Base-by-base conservation (phyloP, 2,888 invertebrate genomes). In the Beris chalybata region DNA sequence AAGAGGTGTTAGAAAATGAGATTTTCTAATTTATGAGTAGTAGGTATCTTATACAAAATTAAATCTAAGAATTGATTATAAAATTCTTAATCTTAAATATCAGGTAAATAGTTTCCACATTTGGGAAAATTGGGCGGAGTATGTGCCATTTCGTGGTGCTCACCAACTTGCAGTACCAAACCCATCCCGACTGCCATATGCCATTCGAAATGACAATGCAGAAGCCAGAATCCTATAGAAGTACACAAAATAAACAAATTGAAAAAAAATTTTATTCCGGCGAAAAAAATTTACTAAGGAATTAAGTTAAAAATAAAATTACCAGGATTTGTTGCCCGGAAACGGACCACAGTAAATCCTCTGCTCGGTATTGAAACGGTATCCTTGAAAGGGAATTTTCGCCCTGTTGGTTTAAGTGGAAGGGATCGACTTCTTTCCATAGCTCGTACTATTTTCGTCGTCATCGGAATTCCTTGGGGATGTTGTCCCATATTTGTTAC, bases 101-200 rank as follows among this genome's bases (percentile, higher is more conserved):
- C 22, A 22, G 76, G 75, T 30, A 88, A 82, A 77, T 87, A 93
- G 66, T 88, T 89, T 12, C 91, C 90, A 75, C 93, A 92, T 71
- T 85, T 87, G 0, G 92, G 92, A 76, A 93, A 92, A 75, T 88
- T 86, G 5, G 29, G 50, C 0, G 93, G 92, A 0, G 87, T 83
- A 57, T 84, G 78, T 0, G 87, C 85, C 78, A 91, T 86, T 73
- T 92, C 86, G 29, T 81, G 77, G 43, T 81, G 74, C 55, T 86
- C 84, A 0, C 93, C 77, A 43, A 76, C 75, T 70, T 76, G 75
- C 11, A 76, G 11, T 32, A 76, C 68, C 13, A 77, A 65, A 6
- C 72, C 76, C 77, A 76, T 76, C 4, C 76, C 76, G 55, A 72
- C 71, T 11, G 73, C 66, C 65, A 76, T 57, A 70, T 77, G 76